Base-by-base conservation (phyloP, 2,888 invertebrate species). In the Hirtodrosophila confusa region DNA sequence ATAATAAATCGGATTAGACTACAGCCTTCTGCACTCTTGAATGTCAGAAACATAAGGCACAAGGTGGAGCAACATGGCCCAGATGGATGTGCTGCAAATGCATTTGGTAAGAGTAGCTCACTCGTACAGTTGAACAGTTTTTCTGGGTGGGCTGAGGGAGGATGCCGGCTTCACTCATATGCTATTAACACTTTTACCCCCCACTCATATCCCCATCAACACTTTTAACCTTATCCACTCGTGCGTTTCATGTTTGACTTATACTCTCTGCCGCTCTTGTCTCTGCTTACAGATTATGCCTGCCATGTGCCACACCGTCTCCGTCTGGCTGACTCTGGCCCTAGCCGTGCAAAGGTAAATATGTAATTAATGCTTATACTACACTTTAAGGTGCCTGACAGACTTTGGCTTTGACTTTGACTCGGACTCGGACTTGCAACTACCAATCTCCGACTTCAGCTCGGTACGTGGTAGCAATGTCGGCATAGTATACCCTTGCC, bases 301-400 rank as follows among this genome's bases (percentile, higher is more conserved):
- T 23, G 95, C 96, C 23, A 94, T 97, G 92, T 98, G 97, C 91
- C 98, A 98, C 92, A 97, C 98, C 4, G 97, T 97, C 4, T 97
- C 97, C 78, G 97, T 98, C 69, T 98, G 98, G 98, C 92, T 98
- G 80, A 98, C 98, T 0, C 93, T 98, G 75, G 96, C 97, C 0
- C 92, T 98, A 67, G 98, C 98, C 0, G 95, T 96, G 12, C 98
- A 98, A 92, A 93, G 98, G 89, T 92, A 85, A 80, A 87, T 86
- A 71, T 65, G 37, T 36, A 75, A 72, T 57, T 65, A 58, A 39
- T 48, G 50, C 65, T 53, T 41, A 35, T 11, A 9, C 53, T 11
- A 9, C 53, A 53, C 35, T 9, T 31, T 43, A 11, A 17, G 36
- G 23, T 63, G 33, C 33, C 11, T 44, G 37, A 36, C 27, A 31